phyloP scores from a whole-genome alignment of 2,113 vertebrate genomes.

The Tiliqua scincoides region DNA sequence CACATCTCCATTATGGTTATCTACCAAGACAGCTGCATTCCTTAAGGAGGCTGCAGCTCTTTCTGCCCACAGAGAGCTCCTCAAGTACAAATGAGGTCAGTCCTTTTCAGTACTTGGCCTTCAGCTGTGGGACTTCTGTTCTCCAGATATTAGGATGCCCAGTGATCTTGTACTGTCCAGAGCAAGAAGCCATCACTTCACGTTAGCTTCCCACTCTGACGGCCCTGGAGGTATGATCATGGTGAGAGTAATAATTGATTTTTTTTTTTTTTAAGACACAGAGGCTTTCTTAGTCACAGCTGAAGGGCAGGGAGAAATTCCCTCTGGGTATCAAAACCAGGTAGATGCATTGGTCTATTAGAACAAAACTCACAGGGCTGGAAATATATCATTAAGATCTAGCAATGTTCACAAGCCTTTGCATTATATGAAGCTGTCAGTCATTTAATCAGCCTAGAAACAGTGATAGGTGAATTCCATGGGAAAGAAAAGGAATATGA shows the following conservation, averaged over 20 bases:
- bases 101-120: constrained; percentile 26
- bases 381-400: background rate
- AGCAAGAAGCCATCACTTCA: constrained; percentile 43
- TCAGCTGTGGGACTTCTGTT: constrained; percentile 19
- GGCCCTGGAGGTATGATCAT: background rate
- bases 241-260: constrained; percentile 14
- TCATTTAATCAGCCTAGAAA: background rate
- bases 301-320: background rate
- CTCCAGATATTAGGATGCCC: constrained; percentile 30
- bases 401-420: background rate
- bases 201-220: constrained; percentile 22
- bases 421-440: background rate
- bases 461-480: too few species aligned
- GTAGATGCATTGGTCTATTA: background rate
- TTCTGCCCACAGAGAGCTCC: background rate
- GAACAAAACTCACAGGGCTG: background rate
- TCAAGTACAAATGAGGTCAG: constrained; percentile 34
- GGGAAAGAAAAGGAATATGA: background rate
- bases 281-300: constrained; percentile 41
- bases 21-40: constrained; percentile 27
- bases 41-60: background rate
- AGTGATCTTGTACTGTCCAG: constrained; percentile 52
- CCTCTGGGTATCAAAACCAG: background rate
- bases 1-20: background rate
- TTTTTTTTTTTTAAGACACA: background rate